phyloP scores from a whole-genome alignment of 2,888 invertebrate species.

The Cybosia mesomella region DNA sequence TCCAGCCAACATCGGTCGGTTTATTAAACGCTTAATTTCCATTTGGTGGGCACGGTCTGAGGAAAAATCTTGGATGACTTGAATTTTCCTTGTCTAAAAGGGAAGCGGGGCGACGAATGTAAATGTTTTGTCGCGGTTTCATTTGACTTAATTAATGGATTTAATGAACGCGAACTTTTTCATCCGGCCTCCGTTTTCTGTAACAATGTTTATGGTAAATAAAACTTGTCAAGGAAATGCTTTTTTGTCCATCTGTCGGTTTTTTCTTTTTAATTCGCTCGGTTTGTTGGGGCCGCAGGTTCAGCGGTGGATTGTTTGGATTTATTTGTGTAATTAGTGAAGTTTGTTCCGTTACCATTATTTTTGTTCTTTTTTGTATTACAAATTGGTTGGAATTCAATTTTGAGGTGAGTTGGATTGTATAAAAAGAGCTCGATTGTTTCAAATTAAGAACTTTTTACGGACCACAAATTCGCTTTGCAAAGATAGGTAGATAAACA shows the following conservation, averaged over 20 bases:
- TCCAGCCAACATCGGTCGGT: conserved; percentile 73
- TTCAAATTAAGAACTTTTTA: conserved; percentile 58
- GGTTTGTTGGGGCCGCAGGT: conserved; percentile 73
- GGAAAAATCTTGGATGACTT: conserved; percentile 70
- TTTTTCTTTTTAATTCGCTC: conserved; percentile 81
- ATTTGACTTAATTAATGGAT: conserved; percentile 87
- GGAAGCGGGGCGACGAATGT: conserved; percentile 74
- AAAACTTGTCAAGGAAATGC: conserved; percentile 86
- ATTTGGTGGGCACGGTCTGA: conserved; percentile 72
- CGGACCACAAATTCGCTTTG: conserved; percentile 37
- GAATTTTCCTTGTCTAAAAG: conserved; percentile 74
- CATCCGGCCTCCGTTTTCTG: conserved; percentile 73
- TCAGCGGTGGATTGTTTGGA: conserved; percentile 79
- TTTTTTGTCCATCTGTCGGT: conserved; percentile 79
- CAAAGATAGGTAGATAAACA: conserved; percentile 26
- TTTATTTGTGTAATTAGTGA: conserved; percentile 86
- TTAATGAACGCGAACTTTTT: conserved; percentile 85
- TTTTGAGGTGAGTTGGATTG: conserved; percentile 70
- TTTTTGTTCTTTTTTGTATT: conserved; percentile 78
- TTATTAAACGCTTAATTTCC: conserved; percentile 84
- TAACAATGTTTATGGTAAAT: conserved; percentile 87
- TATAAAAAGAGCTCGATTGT: conserved; percentile 62
- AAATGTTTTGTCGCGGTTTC: conserved; percentile 85
- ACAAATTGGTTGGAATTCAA: conserved; percentile 76
- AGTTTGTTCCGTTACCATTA: conserved; percentile 82